A percentile compares a stretch with the other conserved stretches of the same genome.
These are phyloP conservation scores for Drosophila mimica DNA, from an alignment of 2,888 invertebrate genomes.

Conservation along the genomic window DNA sequence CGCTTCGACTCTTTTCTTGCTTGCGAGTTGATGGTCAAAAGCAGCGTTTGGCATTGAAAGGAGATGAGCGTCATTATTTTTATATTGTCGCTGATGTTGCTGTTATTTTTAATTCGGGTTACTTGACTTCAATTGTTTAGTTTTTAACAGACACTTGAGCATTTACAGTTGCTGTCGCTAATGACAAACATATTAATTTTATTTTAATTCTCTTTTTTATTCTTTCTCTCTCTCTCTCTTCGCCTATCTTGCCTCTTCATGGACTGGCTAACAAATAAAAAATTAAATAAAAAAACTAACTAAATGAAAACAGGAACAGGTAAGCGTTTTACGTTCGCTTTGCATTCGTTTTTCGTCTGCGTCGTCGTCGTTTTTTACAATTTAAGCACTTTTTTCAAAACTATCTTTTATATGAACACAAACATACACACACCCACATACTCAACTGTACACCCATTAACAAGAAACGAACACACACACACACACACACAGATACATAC, in stretches of 20 bases:
- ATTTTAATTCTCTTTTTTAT: conserved; percentile 4
- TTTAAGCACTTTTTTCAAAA: conserved; percentile 76
- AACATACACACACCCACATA: conserved; percentile 28
- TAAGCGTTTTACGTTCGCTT: conserved; percentile 66
- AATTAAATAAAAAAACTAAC: conserved; percentile 3
- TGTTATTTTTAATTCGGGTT: conserved; percentile 20
- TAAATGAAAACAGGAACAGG: conserved; percentile 72
- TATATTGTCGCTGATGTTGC: conserved; percentile 18
- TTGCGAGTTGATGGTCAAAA: conserved; percentile 67
- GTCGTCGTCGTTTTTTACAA: conserved; percentile 70
- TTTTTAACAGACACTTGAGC: conserved; percentile 18
- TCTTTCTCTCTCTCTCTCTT: conserved; percentile 17
- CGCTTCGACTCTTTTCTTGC: conserved; percentile 46
- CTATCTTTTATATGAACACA: conserved; percentile 65
- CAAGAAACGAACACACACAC: conserved; percentile 1
- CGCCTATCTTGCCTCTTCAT: conserved; percentile 16
- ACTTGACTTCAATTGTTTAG: conserved; percentile 46
- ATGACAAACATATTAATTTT: conserved; percentile 38
- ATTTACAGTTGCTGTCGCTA: conserved; percentile 51
- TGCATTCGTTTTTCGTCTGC: conserved; percentile 66
- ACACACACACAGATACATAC: conserved; percentile 21
- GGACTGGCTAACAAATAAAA: conserved; percentile 45
- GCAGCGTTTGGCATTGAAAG: conserved; percentile 69
- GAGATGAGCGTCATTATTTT: conserved; percentile 55
- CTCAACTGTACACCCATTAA: not conserved